Percentiles rank a stretch among this genome's conserved stretches.
phyloP scores from a whole-genome alignment of 2,113 vertebrate genomes.

The Mustela lutreola region DNA sequence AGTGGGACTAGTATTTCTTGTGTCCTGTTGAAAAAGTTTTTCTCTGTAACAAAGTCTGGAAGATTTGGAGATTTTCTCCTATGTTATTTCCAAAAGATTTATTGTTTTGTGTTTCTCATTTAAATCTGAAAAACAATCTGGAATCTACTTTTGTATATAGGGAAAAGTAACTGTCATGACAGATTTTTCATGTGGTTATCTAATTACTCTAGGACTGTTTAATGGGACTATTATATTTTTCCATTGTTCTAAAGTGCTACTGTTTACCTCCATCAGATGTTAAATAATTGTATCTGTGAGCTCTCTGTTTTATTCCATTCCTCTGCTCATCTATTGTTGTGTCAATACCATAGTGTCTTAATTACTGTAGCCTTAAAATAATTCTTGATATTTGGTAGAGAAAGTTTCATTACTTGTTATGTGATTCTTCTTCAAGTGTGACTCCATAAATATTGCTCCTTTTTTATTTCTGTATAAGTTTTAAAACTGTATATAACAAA shows the following conservation, averaged over 20 bases:
- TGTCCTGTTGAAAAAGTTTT: not conserved
- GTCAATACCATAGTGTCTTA: not conserved
- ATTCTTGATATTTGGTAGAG: not conserved
- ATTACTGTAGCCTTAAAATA: not conserved
- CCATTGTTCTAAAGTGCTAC: not conserved
- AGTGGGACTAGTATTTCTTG: not conserved
- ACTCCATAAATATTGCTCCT: not conserved
- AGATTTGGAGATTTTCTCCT: not conserved
- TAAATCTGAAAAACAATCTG: constrained; percentile 27
- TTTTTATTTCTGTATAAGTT: not conserved
- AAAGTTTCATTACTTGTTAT: not conserved
- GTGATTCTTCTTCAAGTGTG: not conserved
- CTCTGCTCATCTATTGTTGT: not conserved
- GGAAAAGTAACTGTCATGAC: not conserved
- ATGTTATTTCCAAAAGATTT: not conserved
- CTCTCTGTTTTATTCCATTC: not conserved
- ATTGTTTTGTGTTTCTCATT: not conserved
- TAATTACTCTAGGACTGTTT: not conserved
- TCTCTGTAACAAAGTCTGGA: not conserved
- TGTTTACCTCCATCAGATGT: not conserved
- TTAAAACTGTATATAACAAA: not conserved
- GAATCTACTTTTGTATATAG: not conserved
- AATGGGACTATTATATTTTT: not conserved
- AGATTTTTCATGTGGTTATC: not conserved
- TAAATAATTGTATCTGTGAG: not conserved